Evolutionary conservation across 2,888 invertebrate genomes (phyloP).

Genomic region (Netelia inedita): DNA sequence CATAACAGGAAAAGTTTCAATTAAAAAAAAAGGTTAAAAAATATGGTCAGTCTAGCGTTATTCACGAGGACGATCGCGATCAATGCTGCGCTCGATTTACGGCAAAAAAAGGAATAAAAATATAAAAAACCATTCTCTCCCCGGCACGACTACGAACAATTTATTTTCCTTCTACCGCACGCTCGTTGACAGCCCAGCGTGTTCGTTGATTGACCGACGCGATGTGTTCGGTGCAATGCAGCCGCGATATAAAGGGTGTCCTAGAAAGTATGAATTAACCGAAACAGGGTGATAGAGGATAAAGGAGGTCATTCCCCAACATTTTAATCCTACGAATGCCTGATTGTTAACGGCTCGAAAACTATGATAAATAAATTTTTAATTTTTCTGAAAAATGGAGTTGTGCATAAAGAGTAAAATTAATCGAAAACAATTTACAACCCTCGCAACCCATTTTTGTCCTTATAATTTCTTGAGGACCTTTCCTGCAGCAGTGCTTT

Average conservation of each 20-base stretch:
- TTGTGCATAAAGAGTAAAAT: too few species aligned
- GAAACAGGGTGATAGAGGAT: too few species aligned
- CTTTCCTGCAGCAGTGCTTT: too few species aligned
- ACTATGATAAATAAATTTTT: too few species aligned
- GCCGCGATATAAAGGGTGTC: not conserved
- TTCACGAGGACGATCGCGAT: constrained; percentile 27
- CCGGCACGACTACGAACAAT: constrained; percentile 57
- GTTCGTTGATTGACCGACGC: constrained; percentile 64
- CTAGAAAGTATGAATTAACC: too few species aligned
- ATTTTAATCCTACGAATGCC: too few species aligned
- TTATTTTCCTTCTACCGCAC: constrained; percentile 65
- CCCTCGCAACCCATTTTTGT: too few species aligned
- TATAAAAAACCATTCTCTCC: constrained; percentile 49
- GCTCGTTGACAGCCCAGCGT: constrained; percentile 55
- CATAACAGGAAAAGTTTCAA: not conserved
- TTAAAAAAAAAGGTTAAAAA: not conserved
- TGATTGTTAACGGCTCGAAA: too few species aligned
- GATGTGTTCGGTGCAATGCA: constrained; percentile 46
- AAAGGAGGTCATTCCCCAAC: too few species aligned
- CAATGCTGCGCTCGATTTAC: constrained; percentile 28
- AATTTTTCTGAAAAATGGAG: too few species aligned
- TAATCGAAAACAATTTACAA: too few species aligned
- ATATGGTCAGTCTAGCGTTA: not conserved
- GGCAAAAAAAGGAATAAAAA: constrained; percentile 20
- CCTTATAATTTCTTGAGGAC: too few species aligned